Percentiles rank a stretch among this genome's conserved stretches.
Conservation (phyloP, 2,113 vertebrate genomes). For the Ramphastos sulfuratus region DNA sequence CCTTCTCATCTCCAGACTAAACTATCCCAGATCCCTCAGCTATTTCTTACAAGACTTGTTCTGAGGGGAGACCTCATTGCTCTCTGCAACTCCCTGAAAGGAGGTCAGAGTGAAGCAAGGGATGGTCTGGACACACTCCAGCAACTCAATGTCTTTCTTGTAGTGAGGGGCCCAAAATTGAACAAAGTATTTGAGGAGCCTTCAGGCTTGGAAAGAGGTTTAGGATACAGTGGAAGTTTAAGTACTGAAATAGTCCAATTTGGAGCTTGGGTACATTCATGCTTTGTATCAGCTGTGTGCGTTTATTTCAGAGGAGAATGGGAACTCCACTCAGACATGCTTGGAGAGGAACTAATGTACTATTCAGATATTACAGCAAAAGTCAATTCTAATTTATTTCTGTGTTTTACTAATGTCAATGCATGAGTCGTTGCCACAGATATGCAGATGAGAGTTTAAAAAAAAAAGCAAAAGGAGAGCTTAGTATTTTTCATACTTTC, state of each 20-base stretch:
- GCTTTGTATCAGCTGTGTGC: not conserved
- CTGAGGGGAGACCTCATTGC: too few relatives aligned
- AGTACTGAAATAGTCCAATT: not conserved
- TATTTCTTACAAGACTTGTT: too few relatives aligned
- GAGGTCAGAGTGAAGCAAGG: too few relatives aligned
- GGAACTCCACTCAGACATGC: not conserved
- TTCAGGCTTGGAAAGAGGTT: not conserved
- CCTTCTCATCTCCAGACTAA: too few relatives aligned
- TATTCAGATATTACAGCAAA: not conserved
- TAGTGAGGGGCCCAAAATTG: too few relatives aligned
- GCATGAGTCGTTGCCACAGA: conserved; percentile 48
- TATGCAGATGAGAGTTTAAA: conserved; percentile 3
- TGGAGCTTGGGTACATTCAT: not conserved
- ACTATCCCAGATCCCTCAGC: too few relatives aligned
- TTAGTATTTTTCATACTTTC: conserved; percentile 57
- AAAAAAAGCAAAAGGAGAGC: conserved; percentile 18
- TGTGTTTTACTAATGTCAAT: conserved; percentile 16
- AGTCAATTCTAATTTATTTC: conserved; percentile 49
- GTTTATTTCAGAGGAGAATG: not conserved
- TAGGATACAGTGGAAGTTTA: not conserved
- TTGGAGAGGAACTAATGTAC: not conserved
- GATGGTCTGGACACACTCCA: too few relatives aligned
- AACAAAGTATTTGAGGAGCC: not conserved
- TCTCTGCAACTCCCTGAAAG: too few relatives aligned
- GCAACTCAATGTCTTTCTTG: too few relatives aligned